Base-by-base conservation (phyloP, 2,888 invertebrate genomes). In the Melinaea menophilus region DNA sequence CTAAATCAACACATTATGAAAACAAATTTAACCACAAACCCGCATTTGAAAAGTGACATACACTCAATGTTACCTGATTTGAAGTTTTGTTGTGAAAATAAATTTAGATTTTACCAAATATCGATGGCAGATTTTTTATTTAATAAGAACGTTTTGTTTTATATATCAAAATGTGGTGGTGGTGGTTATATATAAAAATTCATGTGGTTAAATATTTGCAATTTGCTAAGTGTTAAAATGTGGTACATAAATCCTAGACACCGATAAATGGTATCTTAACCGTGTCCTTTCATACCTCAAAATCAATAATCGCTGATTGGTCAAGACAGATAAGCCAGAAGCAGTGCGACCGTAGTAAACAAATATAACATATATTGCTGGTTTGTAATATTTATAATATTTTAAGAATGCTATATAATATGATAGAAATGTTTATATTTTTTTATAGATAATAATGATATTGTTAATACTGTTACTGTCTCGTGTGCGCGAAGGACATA, bases 401-500 rank as follows among this genome's bases (percentile, higher is more conserved):
- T 22, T 22, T 22, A 22, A 22, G 22, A 22, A 22, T 37, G 5
- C 7, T 7, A 37, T 37, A 37, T 37, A 37, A 2, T 41, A 41
- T 41, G 41, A 9, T 7, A 9, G 3, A 41, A 41, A 3, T 9
- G 41, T 41, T 41, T 41, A 9, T 5, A 41, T 22, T 13, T 41
- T 45, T 22, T 55, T 61, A 60, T 46, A 11, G 48, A 13, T 47
- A 22, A 47, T 31, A 22, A 57, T 12, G 37, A 45, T 47, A 55
- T 57, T 61, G 46, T 48, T 59, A 60, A 37, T 64, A 64, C 55
- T 31, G 62, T 64, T 62, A 64, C 60, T 47, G 48, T 54, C 55
- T 56, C 59, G 33, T 64, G 60, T 60, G 56, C 60, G 55, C 47
- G 55, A 62, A 64, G 59, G 62, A 62, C 60, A 51, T 57, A 55